Evolutionary conservation across 1,140 invertebrate species (phyloP), one percentile per base, ranked within the genome.

Genomic region (Patella vulgata): DNA sequence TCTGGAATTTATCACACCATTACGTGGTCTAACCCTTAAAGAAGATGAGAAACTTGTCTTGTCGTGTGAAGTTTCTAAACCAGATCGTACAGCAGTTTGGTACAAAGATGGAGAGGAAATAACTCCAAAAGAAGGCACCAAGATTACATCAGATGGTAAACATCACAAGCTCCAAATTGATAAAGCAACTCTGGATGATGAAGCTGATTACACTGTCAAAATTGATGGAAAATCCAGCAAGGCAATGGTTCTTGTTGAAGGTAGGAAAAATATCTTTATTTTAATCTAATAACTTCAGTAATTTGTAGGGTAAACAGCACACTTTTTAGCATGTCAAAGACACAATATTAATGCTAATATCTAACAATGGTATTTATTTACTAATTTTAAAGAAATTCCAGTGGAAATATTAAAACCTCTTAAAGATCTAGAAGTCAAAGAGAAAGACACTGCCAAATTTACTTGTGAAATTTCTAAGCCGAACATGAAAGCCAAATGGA

Each of bases 401-500:
- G 54, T 79, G 5, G 62, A 77, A 56, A 76, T 79, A 58, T 59
- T 75, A 39, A 73, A 70, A 60, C 79, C 73, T 30, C 57, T 81
- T 28, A 65, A 64, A 48, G 79, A 80, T 43, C 56, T 67, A 28
- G 72, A 70, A 33, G 68, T 78, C 31, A 69, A 64, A 40, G 79
- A 81, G 46, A 69, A 72, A 31, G 63, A 75, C n/a, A 71, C 72
- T 27, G 68, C 77, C 28, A 69, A 59, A n/a, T 64, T 81, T 47
- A 70, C 65, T 52, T 80, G 77, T 70, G 96, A 99, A 82, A 88
- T 99, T 42, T 96, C 97, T 79, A 96, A 99, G 85, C 93, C 92
- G 19, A 91, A 90, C 70, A 94, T 94, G 70, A 92, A 96, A 70
- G 96, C 98, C 0, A 91, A 92, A 86, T 99, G 97, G 97, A 95